These are phyloP conservation scores for Rutilus rutilus DNA, from an alignment of 2,113 vertebrate species.

Conservation along the genomic window DNA sequence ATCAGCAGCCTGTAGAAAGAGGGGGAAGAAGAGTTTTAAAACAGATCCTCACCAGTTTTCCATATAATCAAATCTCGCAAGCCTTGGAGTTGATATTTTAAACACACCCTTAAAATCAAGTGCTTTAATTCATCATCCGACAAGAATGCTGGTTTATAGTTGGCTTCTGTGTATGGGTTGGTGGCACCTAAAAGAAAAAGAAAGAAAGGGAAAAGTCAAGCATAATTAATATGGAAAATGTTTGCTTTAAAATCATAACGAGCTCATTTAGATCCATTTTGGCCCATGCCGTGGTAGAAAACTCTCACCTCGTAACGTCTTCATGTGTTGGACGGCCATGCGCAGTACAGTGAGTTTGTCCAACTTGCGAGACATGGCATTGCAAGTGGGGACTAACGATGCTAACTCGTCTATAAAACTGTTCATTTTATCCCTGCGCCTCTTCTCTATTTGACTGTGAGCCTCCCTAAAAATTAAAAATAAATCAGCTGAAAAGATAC, in stretches of 20 bases:
- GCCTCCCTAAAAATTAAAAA: constrained; percentile 82
- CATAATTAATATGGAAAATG: constrained; percentile 18
- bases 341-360: constrained; percentile 97
- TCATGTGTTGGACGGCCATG: constrained; percentile 99
- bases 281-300: background rate
- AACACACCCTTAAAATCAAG: constrained; percentile 93
- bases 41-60: background rate
- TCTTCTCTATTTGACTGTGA: constrained; percentile 98
- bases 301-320: constrained; percentile 91
- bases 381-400: constrained; percentile 94
- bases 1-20: constrained; percentile 86
- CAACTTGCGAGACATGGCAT: constrained; percentile 96
- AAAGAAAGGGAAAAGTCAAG: background rate
- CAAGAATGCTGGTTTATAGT: constrained; percentile 98
- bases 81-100: background rate
- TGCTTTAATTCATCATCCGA: constrained; percentile 98
- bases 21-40: background rate
- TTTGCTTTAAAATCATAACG: background rate
- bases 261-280: background rate
- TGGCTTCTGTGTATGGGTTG: constrained; percentile 97
- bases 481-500: background rate
- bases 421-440: constrained; percentile 98
- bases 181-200: constrained; percentile 82
- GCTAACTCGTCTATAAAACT: constrained; percentile 98
- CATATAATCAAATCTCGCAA: background rate